Base-by-base conservation (phyloP, 1,140 invertebrate species). In the Antheraea pernyi region DNA sequence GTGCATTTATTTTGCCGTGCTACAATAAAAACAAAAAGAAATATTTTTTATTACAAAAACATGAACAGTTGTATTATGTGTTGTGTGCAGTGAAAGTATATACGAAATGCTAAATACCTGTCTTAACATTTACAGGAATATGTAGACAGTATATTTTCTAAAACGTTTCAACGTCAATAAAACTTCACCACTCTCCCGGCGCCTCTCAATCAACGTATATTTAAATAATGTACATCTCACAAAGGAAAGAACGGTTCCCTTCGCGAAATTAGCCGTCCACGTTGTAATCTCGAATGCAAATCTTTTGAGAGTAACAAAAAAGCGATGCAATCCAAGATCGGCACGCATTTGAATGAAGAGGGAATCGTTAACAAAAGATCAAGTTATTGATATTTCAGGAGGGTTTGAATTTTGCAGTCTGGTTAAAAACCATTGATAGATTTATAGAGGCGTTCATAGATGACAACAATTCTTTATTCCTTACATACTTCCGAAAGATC, bases 281-380 rank as follows among this genome's bases (percentile, higher is more conserved):
- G 62, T 46, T 72, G 64, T 76, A 78, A 78, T 78, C 72, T 71
- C 37, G 36, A 70, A 78, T 78, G 76, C 72, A 78, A 78, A 78
- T 78, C 65, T 59, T 22, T 30, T n/a, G 48, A 53, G 4, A 53
- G 4, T 30, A 46, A 66, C 10, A 30, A 70, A 65, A 65, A 65
- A 16, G 63, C 11, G 61, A 63, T 53, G 46, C 46, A 53, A 53
- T 53, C 46, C 46, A 53, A 53, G 46, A 53, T 53, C 16, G 46
- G 5, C 10, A 53, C 46, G 46, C 46, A 53, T 16, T 53, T 13
- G 46, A 53, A 53, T 53, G 61, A 63, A 30, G 61, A 36, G 30
- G 61, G 61, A 37, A 61, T 36, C 19, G 46, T 53, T 53, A 22
- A 61, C 19, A 61, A 61, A 61, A 61, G 59, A 63, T 37, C 37